Conservation (phyloP, 1,140 invertebrate genomes). For the Theocolax elegans region DNA sequence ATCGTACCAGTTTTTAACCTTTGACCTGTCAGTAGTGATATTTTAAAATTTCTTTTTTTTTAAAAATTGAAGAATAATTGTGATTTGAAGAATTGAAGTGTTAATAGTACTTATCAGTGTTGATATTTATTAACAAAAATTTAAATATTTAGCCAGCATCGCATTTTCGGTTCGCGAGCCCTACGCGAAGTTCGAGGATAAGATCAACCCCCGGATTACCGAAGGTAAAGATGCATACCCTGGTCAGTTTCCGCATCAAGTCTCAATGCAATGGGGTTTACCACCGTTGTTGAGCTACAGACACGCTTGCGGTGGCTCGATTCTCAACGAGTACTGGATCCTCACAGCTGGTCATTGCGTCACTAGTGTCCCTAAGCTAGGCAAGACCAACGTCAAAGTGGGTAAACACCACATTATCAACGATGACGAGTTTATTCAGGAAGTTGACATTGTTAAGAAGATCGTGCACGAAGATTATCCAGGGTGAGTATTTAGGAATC, state of each 20-base stretch:
- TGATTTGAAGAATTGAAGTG: too few species aligned
- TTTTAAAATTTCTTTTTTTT: too few species aligned
- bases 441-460: conserved; percentile 54
- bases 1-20: not conserved
- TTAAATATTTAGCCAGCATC: not conserved
- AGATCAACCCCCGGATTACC: conserved; percentile 58
- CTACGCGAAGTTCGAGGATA: too few species aligned
- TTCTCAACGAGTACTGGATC: conserved; percentile 13
- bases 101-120: too few species aligned
- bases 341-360: conserved; percentile 11
- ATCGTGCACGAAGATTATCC: conserved; percentile 66
- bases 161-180: not conserved
- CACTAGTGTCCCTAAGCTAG: not conserved
- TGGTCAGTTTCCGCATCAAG: conserved; percentile 61
- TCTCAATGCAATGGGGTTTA: conserved; percentile 50
- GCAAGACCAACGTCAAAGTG: conserved; percentile 46
- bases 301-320: conserved; percentile 20
- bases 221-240: conserved; percentile 55
- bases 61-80: too few species aligned
- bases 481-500: conserved; percentile 54
- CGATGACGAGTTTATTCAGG: conserved; percentile 62
- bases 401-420: conserved; percentile 51
- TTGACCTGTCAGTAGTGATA: too few species aligned
- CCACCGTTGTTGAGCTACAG: not conserved
- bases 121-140: not conserved